Base-by-base conservation (phyloP, 2,797 vertebrate species). In the Sebastes matsubarae region DNA sequence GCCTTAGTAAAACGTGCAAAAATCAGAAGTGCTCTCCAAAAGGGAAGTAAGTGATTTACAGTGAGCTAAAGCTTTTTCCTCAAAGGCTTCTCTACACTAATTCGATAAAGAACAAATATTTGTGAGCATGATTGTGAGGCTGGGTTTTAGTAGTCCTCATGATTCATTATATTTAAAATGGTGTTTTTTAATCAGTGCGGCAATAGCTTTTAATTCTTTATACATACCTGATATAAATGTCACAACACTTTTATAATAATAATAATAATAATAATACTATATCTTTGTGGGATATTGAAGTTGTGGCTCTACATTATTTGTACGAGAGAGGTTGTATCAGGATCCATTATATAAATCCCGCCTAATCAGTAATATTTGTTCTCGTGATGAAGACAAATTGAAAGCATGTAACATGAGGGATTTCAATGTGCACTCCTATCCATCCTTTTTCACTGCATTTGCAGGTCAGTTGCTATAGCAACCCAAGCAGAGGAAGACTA, bases 401-500 rank as follows among this genome's bases (percentile, higher is more conserved):
- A 83, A 85, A 85, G 66, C 72, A 60, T 80, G 42, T 73, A 80
- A 66, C 60, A 76, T 66, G 68, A 71, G 29, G 30, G 93, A 92
- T 93, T 94, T 91, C 89, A 89, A 90, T 94, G 93, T 94, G 88
- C 89, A 91, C 83, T 94, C 94, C 90, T 86, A 94, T 95, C 93
- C 93, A 91, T 88, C 69, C 64, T 36, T 74, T 88, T 88, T 75
- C 71, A 63, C 68, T 95, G 93, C 95, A 92, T 93, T 94, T 94
- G 89, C 91, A 93, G 94, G 89, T 93, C 94, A 92, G 97, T 99
- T 97, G 96, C 97, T 94, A 98, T 97, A 94, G 96, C 87, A 97
- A 99, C 97, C 72, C 79, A 89, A 89, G 91, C 93, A 91, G 74
- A 89, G 96, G 96, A 97, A 94, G 96, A 96, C 93, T 97, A 97